A percentile compares a stretch with the other conserved stretches of the same genome.
These are phyloP conservation scores for Rallus limicola DNA, from an alignment of 2,113 vertebrate species.

Conservation along the genomic window DNA sequence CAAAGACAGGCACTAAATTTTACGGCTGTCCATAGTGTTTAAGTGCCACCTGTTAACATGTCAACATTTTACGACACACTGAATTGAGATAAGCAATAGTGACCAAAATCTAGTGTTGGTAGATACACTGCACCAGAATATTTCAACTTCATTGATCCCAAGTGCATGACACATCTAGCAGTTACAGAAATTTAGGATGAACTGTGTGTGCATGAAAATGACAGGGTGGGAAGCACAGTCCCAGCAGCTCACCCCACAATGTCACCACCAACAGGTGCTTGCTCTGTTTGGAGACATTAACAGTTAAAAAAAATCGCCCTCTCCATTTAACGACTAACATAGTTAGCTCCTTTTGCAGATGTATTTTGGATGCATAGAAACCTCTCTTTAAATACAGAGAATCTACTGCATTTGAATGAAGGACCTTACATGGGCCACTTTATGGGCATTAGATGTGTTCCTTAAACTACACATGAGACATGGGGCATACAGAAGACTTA, in stretches of 20 bases:
- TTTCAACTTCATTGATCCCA: background rate
- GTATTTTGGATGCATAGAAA: background rate
- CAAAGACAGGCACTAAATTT: background rate
- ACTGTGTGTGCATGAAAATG: rapidly evolving
- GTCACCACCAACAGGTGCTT: rapidly evolving
- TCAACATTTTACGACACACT: background rate
- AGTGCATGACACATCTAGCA: rapidly evolving
- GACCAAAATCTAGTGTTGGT: background rate
- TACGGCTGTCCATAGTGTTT: background rate
- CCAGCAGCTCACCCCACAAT: background rate
- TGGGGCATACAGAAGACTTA: background rate
- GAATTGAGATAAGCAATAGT: background rate
- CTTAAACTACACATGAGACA: background rate
- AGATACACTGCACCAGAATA: too few relatives aligned
- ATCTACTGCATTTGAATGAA: background rate
- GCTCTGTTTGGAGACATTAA: background rate
- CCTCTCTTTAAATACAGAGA: background rate
- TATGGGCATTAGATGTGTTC: background rate
- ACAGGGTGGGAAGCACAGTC: background rate
- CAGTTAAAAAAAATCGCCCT: background rate
- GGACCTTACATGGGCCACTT: background rate
- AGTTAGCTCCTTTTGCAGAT: background rate
- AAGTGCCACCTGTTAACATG: background rate
- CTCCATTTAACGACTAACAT: background rate
- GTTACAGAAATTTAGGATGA: background rate